Evolutionary conservation across 2,113 vertebrate genomes (phyloP).

Genomic region (Rhagologus leucostigma): DNA sequence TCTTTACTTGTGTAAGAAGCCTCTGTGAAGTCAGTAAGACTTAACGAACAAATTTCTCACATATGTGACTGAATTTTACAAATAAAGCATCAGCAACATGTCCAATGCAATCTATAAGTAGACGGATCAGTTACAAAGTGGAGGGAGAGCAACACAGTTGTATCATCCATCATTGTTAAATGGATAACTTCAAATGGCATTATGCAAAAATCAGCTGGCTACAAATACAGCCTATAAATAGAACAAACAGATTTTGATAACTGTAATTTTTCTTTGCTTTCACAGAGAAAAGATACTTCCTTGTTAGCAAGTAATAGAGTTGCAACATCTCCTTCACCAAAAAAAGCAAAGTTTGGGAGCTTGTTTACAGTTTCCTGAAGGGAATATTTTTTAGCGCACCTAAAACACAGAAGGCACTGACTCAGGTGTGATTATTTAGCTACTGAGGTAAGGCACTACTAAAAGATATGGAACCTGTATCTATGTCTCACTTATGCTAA

Average conservation of each 20-base stretch:
- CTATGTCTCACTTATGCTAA: not conserved
- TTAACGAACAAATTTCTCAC: not conserved
- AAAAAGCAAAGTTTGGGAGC: not conserved
- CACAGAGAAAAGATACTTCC: not conserved
- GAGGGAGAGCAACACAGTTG: not conserved
- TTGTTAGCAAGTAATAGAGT: not conserved
- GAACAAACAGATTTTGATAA: not conserved
- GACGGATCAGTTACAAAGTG: not conserved
- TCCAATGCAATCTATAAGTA: slow-evolving; percentile 12
- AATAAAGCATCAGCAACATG: slow-evolving; percentile 31
- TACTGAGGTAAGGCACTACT: not conserved
- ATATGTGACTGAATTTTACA: slow-evolving; percentile 14
- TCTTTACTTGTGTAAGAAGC: not conserved
- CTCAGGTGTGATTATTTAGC: not conserved
- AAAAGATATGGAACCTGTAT: not conserved
- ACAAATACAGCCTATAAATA: slow-evolving; percentile 1
- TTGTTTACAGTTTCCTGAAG: not conserved
- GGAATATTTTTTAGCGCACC: not conserved
- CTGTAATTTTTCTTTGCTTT: not conserved
- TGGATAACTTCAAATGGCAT: slow-evolving; percentile 36
- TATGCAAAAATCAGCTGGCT: slow-evolving; percentile 43
- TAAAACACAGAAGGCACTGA: not conserved
- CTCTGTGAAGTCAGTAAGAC: not conserved
- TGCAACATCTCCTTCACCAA: not conserved
- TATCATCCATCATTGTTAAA: slow-evolving; percentile 34